Evolutionary conservation across 2,888 invertebrate genomes (phyloP).

Genomic region (Geotrupes spiniger): DNA sequence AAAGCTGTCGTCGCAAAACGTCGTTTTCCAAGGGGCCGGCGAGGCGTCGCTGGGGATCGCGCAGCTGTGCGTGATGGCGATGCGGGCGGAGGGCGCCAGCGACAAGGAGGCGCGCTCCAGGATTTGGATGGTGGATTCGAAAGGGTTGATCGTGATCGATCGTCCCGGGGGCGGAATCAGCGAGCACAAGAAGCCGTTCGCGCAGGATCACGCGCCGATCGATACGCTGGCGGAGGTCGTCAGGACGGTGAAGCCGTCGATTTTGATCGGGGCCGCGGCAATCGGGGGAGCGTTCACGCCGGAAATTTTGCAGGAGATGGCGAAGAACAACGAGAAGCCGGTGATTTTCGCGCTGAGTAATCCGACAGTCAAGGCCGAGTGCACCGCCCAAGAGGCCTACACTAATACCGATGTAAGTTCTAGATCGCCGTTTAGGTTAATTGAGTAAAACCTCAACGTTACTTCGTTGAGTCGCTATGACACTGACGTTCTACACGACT

Average conservation of each 20-base stretch:
- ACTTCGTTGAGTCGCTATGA: too few species aligned
- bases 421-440: too few species aligned
- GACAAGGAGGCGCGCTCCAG: slow-evolving; percentile 72
- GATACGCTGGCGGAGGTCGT: slow-evolving; percentile 80
- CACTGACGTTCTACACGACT: too few species aligned
- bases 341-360: slow-evolving; percentile 98
- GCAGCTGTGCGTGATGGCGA: slow-evolving; percentile 85
- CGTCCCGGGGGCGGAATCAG: slow-evolving; percentile 78
- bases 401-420: slow-evolving; percentile 71
- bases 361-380: slow-evolving; percentile 97
- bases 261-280: slow-evolving; percentile 93
- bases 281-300: slow-evolving; percentile 91
- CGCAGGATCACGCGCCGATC: slow-evolving; percentile 73
- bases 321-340: slow-evolving; percentile 74
- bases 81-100: slow-evolving; percentile 78
- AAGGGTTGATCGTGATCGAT: slow-evolving; percentile 87
- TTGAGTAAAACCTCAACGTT: too few species aligned
- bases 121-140: slow-evolving; percentile 96
- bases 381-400: slow-evolving; percentile 99
- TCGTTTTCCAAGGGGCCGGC: slow-evolving; percentile 96
- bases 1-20: slow-evolving; percentile 76
- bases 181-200: slow-evolving; percentile 80
- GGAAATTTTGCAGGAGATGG: slow-evolving; percentile 86
- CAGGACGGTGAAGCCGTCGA: slow-evolving; percentile 75
- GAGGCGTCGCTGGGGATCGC: slow-evolving; percentile 82